phyloP scores from a whole-genome alignment of 2,888 invertebrate genomes.

The Trachelus iudaicus region DNA sequence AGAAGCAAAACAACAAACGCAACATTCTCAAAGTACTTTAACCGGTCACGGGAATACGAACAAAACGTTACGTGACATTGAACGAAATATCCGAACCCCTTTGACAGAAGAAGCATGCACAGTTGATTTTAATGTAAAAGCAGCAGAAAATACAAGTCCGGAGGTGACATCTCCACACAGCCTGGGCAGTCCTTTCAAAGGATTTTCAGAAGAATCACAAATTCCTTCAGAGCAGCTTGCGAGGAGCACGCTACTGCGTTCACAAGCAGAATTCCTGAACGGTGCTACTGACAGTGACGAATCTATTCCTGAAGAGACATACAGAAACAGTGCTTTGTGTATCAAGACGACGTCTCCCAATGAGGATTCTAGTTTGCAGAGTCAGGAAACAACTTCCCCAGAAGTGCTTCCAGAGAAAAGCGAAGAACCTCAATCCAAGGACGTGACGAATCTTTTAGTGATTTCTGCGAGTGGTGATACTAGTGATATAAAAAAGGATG shows the following conservation, averaged over 20 bases:
- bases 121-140: not conserved
- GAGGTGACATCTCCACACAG: slow-evolving; percentile 22
- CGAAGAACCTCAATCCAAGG: not conserved
- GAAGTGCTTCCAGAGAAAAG: slow-evolving; percentile 4
- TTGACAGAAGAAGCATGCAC: not conserved
- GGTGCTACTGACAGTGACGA: not conserved
- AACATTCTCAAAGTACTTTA: not conserved
- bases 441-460: not conserved
- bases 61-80: not conserved
- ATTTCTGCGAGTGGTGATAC: slow-evolving; percentile 1
- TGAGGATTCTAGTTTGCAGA: not conserved
- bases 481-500: slow-evolving; percentile 2
- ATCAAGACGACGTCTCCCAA: not conserved
- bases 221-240: not conserved
- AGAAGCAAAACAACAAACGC: not conserved
- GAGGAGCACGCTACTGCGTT: not conserved
- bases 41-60: not conserved
- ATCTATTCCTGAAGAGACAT: not conserved
- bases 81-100: not conserved
- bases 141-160: not conserved
- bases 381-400: not conserved
- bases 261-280: not conserved
- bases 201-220: slow-evolving; percentile 31
- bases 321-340: not conserved
- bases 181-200: slow-evolving; percentile 41